These are phyloP conservation scores for Polyploca ridens DNA, from an alignment of 2,888 invertebrate genomes.

Conservation along the genomic window DNA sequence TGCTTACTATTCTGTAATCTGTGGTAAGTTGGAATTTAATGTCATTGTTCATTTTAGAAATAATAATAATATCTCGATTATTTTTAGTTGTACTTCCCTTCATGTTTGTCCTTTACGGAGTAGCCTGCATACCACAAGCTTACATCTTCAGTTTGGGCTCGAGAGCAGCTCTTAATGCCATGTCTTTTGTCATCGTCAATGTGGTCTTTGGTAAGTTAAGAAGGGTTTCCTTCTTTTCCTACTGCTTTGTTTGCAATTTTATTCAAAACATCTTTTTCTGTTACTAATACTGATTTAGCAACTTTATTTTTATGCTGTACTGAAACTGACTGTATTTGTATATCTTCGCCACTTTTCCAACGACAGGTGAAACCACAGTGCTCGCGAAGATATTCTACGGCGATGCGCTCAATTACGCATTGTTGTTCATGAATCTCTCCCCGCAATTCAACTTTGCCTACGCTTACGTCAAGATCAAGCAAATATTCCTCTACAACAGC, in stretches of 20 bases:
- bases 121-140: constrained; percentile 71
- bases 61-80: neutral
- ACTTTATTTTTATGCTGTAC: too few relatives aligned
- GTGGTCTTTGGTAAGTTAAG: constrained; percentile 64
- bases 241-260: too few relatives aligned
- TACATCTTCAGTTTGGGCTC: constrained; percentile 72
- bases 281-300: too few relatives aligned
- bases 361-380: constrained; percentile 68
- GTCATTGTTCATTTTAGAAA: too few relatives aligned
- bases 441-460: constrained; percentile 75
- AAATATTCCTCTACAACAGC: constrained; percentile 69
- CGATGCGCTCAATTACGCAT: constrained; percentile 45
- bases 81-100: constrained; percentile 62
- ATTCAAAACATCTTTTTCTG: too few relatives aligned
- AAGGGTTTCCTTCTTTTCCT: constrained; percentile 13
- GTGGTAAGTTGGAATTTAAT: too few relatives aligned
- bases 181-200: constrained; percentile 66
- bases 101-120: constrained; percentile 60
- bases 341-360: neutral
- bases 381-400: constrained; percentile 66
- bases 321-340: neutral
- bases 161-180: constrained; percentile 60
- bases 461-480: constrained; percentile 65
- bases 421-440: constrained; percentile 62
- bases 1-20: too few relatives aligned